Conservation (phyloP, 37 sponge, comb jelly and placozoan genomes). For the Agelas oroides region DNA sequence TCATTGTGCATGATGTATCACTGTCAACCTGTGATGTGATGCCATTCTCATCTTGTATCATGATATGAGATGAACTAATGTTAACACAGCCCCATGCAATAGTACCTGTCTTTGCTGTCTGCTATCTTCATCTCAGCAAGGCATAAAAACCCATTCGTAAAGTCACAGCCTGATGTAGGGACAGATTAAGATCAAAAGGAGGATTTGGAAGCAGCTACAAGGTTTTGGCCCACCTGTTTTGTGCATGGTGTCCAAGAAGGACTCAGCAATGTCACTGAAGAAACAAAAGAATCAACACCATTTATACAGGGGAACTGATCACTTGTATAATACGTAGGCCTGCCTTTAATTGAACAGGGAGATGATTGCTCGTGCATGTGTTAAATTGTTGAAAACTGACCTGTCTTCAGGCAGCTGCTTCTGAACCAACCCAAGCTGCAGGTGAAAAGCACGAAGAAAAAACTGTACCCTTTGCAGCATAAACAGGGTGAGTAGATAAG, state of each 20-base stretch:
- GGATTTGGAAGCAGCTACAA: too few species aligned
- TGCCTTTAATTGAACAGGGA: neutral
- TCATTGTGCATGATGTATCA: too few species aligned
- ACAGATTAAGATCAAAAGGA: too few species aligned
- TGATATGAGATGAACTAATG: too few species aligned
- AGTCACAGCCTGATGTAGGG: slow-evolving; percentile 86
- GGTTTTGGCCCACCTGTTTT: slow-evolving; percentile 70
- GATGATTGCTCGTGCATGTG: neutral
- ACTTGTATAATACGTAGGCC: too few species aligned
- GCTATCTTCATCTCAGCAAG: slow-evolving; percentile 23
- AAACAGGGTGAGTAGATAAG: too few species aligned
- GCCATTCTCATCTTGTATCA: too few species aligned
- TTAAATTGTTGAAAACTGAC: slow-evolving; percentile 5
- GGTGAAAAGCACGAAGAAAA: neutral
- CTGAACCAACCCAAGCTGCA: slow-evolving; percentile 54
- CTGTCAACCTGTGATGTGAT: too few species aligned
- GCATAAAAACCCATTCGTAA: slow-evolving; percentile 80
- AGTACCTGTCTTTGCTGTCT: slow-evolving; percentile 4
- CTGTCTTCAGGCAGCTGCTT: slow-evolving; percentile 49
- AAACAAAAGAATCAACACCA: too few species aligned
- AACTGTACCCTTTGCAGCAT: neutral
- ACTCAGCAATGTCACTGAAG: slow-evolving; percentile 67
- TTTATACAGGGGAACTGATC: too few species aligned
- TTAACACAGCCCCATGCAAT: too few species aligned
- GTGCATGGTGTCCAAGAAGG: slow-evolving; percentile 83